Evolutionary conservation across 2,797 vertebrate genomes (phyloP).

Genomic region (Cyclopterus lumpus): DNA sequence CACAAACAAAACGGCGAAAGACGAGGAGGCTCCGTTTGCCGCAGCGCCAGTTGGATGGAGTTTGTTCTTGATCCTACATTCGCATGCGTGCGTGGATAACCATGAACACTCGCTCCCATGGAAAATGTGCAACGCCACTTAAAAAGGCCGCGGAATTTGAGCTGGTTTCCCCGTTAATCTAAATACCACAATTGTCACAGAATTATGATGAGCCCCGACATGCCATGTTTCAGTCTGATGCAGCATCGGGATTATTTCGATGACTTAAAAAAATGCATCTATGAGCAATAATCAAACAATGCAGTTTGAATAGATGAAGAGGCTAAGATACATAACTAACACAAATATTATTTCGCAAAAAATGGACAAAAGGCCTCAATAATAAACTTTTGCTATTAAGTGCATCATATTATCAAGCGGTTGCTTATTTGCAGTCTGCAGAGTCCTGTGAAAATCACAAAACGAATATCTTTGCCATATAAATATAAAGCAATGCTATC

Average conservation of each 20-base stretch:
- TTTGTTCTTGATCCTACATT: constrained; percentile 15
- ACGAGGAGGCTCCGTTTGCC: constrained; percentile 40
- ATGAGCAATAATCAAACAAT: constrained; percentile 1
- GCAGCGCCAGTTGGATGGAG: constrained; percentile 22
- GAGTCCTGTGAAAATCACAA: too few species aligned
- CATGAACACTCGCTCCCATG: constrained; percentile 6
- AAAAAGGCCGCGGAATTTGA: constrained; percentile 43
- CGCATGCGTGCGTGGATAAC: constrained; percentile 28
- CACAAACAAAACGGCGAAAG: constrained; percentile 31
- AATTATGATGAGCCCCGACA: constrained; percentile 44
- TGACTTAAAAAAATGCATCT: not conserved
- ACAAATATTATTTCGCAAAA: too few species aligned
- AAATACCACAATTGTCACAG: constrained; percentile 33
- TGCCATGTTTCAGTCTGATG: constrained; percentile 13
- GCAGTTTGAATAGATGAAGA: not conserved
- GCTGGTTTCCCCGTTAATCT: constrained; percentile 73
- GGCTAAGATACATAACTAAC: not conserved
- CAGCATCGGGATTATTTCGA: not conserved
- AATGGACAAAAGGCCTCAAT: not conserved
- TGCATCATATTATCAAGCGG: not conserved
- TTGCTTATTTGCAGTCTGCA: not conserved
- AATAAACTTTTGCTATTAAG: constrained; percentile 10
- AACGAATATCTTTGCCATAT: too few species aligned
- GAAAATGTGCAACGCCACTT: constrained; percentile 35
- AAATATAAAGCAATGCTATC: too few species aligned